A percentile compares a stretch with the other conserved stretches of the same genome.
These are phyloP conservation scores for Drosophila suboccidentalis DNA, from an alignment of 2,888 invertebrate genomes.

Conservation along the genomic window DNA sequence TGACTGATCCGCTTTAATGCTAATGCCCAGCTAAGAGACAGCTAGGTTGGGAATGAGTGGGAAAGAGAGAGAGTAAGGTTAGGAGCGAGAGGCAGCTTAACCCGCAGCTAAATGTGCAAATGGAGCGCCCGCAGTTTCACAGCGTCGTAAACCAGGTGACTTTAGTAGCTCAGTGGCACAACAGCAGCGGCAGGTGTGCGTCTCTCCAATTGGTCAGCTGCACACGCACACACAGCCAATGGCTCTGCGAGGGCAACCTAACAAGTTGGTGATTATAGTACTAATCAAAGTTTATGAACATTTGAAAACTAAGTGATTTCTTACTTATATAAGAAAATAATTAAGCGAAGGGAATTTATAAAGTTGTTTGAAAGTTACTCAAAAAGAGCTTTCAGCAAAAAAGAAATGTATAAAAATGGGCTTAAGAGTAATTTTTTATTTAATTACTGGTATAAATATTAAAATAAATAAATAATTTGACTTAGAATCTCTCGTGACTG, in stretches of 20 bases:
- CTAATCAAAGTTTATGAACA: background rate
- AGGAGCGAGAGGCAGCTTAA: constrained; percentile 29
- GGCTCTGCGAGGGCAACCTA: constrained; percentile 1
- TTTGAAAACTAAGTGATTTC: background rate
- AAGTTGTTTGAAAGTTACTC: background rate
- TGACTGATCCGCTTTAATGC: constrained; percentile 72
- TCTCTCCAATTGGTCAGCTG: constrained; percentile 33
- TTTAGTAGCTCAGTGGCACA: constrained; percentile 69
- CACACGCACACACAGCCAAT: constrained; percentile 5
- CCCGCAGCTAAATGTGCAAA: constrained; percentile 70
- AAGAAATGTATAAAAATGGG: background rate
- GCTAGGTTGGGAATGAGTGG: background rate
- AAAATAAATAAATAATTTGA: no score
- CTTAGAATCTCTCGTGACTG: no score
- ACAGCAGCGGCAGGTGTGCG: constrained; percentile 48
- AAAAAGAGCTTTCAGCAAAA: background rate
- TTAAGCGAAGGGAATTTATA: background rate
- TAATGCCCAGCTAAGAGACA: constrained; percentile 54
- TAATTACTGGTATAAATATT: background rate
- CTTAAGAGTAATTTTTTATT: no score
- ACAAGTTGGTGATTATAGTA: background rate
- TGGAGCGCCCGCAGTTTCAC: constrained; percentile 75
- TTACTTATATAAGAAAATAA: background rate
- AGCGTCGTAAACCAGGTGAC: constrained; percentile 74
- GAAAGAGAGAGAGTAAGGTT: background rate